Evolutionary conservation across 2,888 invertebrate species (phyloP), one percentile per base, ranked within the genome.

Genomic region (Polietes domitor): DNA sequence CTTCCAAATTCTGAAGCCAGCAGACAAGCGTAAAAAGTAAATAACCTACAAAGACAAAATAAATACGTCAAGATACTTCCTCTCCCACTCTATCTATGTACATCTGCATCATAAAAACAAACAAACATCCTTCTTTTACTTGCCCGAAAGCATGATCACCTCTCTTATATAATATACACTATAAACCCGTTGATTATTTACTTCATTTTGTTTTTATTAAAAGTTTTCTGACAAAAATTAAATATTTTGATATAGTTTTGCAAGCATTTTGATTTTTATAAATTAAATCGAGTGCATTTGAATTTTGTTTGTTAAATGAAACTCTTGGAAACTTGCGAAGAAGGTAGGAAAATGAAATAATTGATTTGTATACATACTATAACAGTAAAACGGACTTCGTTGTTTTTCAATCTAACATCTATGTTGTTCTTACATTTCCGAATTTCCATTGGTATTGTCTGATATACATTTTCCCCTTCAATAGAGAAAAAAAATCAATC

Each of bases 1-100:
- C 93, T 99, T 99, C 95, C 96, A 97, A 93, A 97, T 97, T 91
- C 93, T 97, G 91, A 97, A 97, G 94, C 99, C 99, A 91, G 99
- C 99, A 80, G 99, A 99, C 94, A 99, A 99, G 93, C 97, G 99
- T 94, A 99, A 99, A 94, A 90, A 90, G 89, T 90, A 90, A 91
- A 90, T 75, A 50, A 28, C 7, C 85, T 85, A 83, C 65, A 77
- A 85, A 75, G 84, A 73, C 85, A 79, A 28, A 80, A 80, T 58
- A 76, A 80, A 76, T 78, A 65, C 61, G 10, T 37, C 28, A 21
- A 74, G 47, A 71, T 74, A 80, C 79, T 75, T 80, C 77, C 77
- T 82, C 65, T 6, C 32, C 15, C 28, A 15, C 32, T 26, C 28
- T 68, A 63, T 75, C 77, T 77, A 80, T 80, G 68, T 83, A 75